These are phyloP conservation scores for Actinia tenebrosa DNA, from an alignment of 64 coral and sea anemone genomes.

Conservation along the genomic window DNA sequence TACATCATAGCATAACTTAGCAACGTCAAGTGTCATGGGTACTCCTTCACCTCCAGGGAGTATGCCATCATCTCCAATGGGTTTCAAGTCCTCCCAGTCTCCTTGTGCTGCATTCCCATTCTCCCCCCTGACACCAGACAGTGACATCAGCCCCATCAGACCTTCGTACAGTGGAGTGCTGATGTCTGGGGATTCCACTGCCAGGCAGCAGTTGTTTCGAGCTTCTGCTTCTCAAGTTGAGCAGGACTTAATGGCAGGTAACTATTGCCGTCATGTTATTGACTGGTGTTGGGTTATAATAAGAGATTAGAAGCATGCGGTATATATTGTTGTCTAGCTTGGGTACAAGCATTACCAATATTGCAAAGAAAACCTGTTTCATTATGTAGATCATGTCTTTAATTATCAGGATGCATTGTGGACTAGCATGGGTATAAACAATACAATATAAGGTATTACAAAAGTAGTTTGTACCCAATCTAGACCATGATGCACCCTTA, in stretches of 20 bases:
- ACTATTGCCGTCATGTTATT: not conserved
- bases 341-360: not conserved
- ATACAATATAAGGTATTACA: no score
- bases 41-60: constrained; percentile 67
- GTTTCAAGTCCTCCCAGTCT: constrained; percentile 28
- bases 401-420: no score
- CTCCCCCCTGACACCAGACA: constrained; percentile 53
- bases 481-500: no score
- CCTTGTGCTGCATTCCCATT: constrained; percentile 40
- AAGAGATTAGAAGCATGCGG: no score
- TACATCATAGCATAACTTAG: constrained; percentile 31
- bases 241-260: constrained; percentile 7
- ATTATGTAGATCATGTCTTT: no score
- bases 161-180: constrained; percentile 40
- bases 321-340: no score
- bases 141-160: constrained; percentile 50
- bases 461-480: no score
- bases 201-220: constrained; percentile 15
- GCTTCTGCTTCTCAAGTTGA: not conserved
- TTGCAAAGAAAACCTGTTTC: no score
- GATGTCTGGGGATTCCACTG: not conserved
- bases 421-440: no score
- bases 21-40: constrained; percentile 30
- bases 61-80: constrained; percentile 53
- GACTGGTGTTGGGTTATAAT: not conserved